These are phyloP conservation scores for Clivina fossor DNA, from an alignment of 2,888 invertebrate species.

Conservation along the genomic window DNA sequence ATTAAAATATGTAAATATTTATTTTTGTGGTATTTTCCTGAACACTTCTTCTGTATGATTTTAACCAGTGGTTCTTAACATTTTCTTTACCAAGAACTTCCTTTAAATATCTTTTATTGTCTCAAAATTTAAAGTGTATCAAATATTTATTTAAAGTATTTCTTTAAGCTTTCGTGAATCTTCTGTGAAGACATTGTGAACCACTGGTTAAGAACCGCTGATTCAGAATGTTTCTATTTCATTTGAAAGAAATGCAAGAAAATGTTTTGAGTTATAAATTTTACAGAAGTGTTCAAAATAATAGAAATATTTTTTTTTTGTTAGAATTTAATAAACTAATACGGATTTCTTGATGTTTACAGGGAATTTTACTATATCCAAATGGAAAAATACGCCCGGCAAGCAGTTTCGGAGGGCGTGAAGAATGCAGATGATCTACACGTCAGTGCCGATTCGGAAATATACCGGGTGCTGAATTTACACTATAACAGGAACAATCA, in stretches of 20 bases:
- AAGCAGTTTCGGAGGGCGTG: constrained; percentile 95
- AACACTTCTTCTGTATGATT: no score
- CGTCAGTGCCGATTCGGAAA: constrained; percentile 93
- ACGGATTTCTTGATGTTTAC: no score
- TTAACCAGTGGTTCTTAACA: no score
- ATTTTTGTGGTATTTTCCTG: no score
- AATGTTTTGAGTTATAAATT: background rate
- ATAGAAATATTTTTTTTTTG: background rate
- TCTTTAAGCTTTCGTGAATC: no score
- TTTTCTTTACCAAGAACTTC: no score
- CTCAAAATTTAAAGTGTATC: no score
- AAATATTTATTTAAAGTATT: no score
- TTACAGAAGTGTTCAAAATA: background rate
- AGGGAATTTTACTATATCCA: constrained; percentile 99
- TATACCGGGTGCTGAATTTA: constrained; percentile 96
- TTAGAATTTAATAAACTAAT: background rate
- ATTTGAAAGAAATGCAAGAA: background rate
- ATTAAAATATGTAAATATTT: no score
- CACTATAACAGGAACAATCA: constrained; percentile 98
- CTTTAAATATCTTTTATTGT: no score
- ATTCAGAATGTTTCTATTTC: background rate
- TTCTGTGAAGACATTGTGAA: no score
- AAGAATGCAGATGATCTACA: constrained; percentile 90
- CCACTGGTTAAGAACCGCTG: no score
- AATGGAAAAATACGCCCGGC: constrained; percentile 99